phyloP scores from a whole-genome alignment of 2,888 invertebrate species.

The Serrognathus titanus region DNA sequence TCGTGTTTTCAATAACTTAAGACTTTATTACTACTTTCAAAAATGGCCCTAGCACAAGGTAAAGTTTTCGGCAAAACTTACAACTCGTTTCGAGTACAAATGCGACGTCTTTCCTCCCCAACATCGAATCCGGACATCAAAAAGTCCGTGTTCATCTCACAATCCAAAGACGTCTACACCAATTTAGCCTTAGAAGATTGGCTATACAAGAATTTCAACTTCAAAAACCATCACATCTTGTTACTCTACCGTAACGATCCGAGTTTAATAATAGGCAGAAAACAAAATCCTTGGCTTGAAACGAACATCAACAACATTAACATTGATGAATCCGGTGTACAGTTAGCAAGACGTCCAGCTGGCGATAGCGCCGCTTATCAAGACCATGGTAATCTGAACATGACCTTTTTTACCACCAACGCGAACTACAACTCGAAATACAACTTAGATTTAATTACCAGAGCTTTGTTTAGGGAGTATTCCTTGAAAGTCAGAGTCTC shows the following conservation, averaged over 20 bases:
- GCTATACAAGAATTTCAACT: slow-evolving; percentile 86
- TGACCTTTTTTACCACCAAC: slow-evolving; percentile 84
- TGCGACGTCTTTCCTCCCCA: slow-evolving; percentile 15
- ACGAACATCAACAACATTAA: slow-evolving; percentile 65
- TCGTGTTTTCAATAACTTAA: slow-evolving; percentile 6
- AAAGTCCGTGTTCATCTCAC: slow-evolving; percentile 89
- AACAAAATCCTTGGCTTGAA: slow-evolving; percentile 96
- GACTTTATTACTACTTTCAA: slow-evolving; percentile 15
- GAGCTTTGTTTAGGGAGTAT: slow-evolving; percentile 80
- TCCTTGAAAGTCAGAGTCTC: slow-evolving; percentile 51
- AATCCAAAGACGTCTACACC: slow-evolving; percentile 84
- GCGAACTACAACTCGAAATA: slow-evolving; percentile 78
- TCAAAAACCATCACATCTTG: slow-evolving; percentile 77
- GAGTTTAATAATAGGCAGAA: slow-evolving; percentile 91
- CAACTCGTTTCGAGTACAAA: slow-evolving; percentile 21
- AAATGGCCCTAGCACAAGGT: slow-evolving; percentile 42
- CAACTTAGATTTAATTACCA: slow-evolving; percentile 82
- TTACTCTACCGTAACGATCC: slow-evolving; percentile 93
- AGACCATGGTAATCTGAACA: slow-evolving; percentile 87
- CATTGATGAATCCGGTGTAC: slow-evolving; percentile 60
- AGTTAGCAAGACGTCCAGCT: slow-evolving; percentile 83
- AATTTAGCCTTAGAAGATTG: slow-evolving; percentile 96
- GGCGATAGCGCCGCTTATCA: slow-evolving; percentile 96
- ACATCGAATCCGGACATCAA: slow-evolving; percentile 51
- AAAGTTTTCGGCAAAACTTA: slow-evolving; percentile 27